Evolutionary conservation across 2,888 invertebrate species (phyloP).

Genomic region (Cephus spinipes): DNA sequence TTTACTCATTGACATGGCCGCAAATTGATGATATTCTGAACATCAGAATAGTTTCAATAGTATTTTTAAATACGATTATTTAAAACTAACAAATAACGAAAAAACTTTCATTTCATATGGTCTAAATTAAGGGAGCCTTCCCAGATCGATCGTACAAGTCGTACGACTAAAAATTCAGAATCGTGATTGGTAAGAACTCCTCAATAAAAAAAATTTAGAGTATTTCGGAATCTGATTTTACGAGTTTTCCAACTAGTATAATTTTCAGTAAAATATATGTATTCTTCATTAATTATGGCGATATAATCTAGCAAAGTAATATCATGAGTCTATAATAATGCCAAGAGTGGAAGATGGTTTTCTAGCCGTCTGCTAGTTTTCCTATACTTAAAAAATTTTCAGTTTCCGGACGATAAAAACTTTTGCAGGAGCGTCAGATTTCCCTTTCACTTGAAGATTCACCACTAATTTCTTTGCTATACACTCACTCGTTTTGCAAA

Average conservation of each 20-base stretch:
- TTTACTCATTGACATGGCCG: too few relatives aligned
- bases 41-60: not conserved
- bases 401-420: slow-evolving; percentile 21
- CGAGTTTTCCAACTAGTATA: not conserved
- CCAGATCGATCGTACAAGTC: not conserved
- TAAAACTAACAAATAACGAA: not conserved
- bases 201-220: not conserved
- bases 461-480: slow-evolving; percentile 51
- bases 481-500: slow-evolving; percentile 56
- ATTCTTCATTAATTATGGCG: not conserved
- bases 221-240: not conserved
- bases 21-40: too few relatives aligned
- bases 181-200: not conserved
- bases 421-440: slow-evolving; percentile 36
- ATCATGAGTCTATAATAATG: not conserved
- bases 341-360: not conserved
- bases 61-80: not conserved
- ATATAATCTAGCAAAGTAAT: not conserved
- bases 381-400: slow-evolving; percentile 3
- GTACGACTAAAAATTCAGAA: not conserved
- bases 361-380: not conserved
- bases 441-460: slow-evolving; percentile 47
- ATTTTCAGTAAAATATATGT: not conserved
- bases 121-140: not conserved
- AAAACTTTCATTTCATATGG: not conserved